Evolutionary conservation across 2,797 vertebrate genomes (phyloP), one percentile per base, ranked within the genome.

Genomic region (Mionectes olivaceus): DNA sequence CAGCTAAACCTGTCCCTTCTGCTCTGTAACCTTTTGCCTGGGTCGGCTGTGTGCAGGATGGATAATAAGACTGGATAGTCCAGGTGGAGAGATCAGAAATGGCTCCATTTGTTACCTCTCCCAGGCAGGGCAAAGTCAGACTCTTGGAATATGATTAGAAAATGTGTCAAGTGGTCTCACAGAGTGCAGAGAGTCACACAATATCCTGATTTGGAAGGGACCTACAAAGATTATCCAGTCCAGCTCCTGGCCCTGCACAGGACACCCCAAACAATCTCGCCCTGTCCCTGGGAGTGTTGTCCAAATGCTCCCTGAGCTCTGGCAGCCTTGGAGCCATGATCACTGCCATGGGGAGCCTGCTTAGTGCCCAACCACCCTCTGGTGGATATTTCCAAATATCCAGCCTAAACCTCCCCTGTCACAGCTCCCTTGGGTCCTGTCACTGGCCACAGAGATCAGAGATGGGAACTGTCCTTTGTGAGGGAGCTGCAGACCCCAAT

Each of bases 161-260:
- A 50, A 67, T 5, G 3, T 22, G 14, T n/a, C 0, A 2, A 60
- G 47, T 41, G 49, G 8, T 50, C 33, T 44, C 11, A 1, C 22
- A 10, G n/a, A 9, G 12, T 32, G 11, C 0, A 3, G 47, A 35
- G 46, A 60, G 80, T n/a, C 41, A 25, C 0, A 5, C 33, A 0
- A 41, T 18, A 39, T 30, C 24, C 47, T 33, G 55, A 41, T 18
- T 2, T 41, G 33, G 33, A 12, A 18, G 17, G 44, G 9, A 30
- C 24, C 17, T 46, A 7, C 9, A 3, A 35, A 24, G 46, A 46
- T 1, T 8, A 30, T 0, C 15, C 8, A 52, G 44, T 2, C 1
- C 52, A 30, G 3, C 53, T 1, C 52, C 53, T 18, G 13, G 0
- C 52, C 37, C 44, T 30, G 11, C 52, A 1, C 9, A 80, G 60